Base-by-base conservation (phyloP, 2,797 vertebrate species). In the Salmo trutta region DNA sequence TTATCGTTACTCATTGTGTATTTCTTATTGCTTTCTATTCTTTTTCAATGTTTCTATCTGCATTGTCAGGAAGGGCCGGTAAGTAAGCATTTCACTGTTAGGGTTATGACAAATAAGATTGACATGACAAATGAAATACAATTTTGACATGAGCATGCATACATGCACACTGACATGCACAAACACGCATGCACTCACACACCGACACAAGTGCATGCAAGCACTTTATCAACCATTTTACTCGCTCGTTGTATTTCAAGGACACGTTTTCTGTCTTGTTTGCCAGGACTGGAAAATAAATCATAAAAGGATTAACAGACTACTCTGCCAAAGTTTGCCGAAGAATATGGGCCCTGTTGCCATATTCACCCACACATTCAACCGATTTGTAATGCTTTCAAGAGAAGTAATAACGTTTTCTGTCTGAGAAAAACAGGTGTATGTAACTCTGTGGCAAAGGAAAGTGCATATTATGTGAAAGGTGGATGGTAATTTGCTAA, bases 301-400 rank as follows among this genome's bases (percentile, higher is more conserved):
- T 76, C 66, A 59, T 76, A 70, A 76, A 36, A 1, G 67, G 75
- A 76, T 72, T 65, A 77, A 77, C 24, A 77, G 54, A 54, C 29
- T 51, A 36, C 56, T 73, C 75, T 65, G 31, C 75, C 68, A 53
- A 41, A 47, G 56, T n/a, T 64, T 36, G 10, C 76, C 33, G 51
- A 81, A 47, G 51, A 76, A 72, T 64, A 78, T 62, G 62, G 74
- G n/a, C 5, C 0, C 27, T 56, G 73, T 52, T 19, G 62, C 85
- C 86, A 84, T 84, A 85, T 86, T 83, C 72, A 83, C 59, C 59
- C 76, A 73, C 53, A 78, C 12, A 74, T 36, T 17, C n/a, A 51
- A 81, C 71, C 29, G 53, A 76, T 51, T 59, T 64, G 16, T 21
- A 67, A 14, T 47, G 41, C 54, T 78, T 81, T 41, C 76, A 59